A percentile compares a stretch with the other conserved stretches of the same genome.
Evolutionary conservation across 2,797 vertebrate genomes (phyloP).

Genomic region (Acanthurus leucopareius): DNA sequence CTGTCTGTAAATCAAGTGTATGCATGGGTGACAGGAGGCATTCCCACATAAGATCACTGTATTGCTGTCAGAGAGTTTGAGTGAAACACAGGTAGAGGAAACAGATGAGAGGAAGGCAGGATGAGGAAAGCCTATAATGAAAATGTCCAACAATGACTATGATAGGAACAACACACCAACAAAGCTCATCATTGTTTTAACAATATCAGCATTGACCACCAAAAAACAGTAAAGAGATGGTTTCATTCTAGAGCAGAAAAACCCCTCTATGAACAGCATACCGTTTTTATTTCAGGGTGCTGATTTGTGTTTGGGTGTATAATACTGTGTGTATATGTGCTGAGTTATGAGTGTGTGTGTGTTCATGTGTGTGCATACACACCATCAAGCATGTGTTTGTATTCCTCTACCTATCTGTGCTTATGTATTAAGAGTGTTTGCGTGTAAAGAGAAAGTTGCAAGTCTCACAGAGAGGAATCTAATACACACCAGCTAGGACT

Average conservation of each 20-base stretch:
- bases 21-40: slow-evolving; percentile 36
- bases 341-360: slow-evolving; percentile 20
- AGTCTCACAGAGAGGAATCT: slow-evolving; percentile 46
- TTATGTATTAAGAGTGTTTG: slow-evolving; percentile 27
- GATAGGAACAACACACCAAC: slow-evolving; percentile 62
- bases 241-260: slow-evolving; percentile 52
- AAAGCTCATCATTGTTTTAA: slow-evolving; percentile 66
- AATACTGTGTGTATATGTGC: slow-evolving; percentile 36
- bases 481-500: slow-evolving; percentile 47
- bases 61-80: slow-evolving; percentile 74
- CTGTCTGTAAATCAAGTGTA: slow-evolving; percentile 29
- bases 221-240: slow-evolving; percentile 53
- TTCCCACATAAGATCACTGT: slow-evolving; percentile 59
- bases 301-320: slow-evolving; percentile 40
- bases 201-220: slow-evolving; percentile 62
- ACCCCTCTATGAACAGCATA: slow-evolving; percentile 40
- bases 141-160: slow-evolving; percentile 47
- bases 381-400: slow-evolving; percentile 52
- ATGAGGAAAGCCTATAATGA: slow-evolving; percentile 38
- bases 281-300: slow-evolving; percentile 28
- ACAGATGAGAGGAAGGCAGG: slow-evolving; percentile 14
- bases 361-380: slow-evolving; percentile 40
- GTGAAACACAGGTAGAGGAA: slow-evolving; percentile 50
- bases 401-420: slow-evolving; percentile 47
- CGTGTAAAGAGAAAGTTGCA: slow-evolving; percentile 41